Conservation (phyloP, 2,113 vertebrate genomes). For the Salvelinus alpinus region DNA sequence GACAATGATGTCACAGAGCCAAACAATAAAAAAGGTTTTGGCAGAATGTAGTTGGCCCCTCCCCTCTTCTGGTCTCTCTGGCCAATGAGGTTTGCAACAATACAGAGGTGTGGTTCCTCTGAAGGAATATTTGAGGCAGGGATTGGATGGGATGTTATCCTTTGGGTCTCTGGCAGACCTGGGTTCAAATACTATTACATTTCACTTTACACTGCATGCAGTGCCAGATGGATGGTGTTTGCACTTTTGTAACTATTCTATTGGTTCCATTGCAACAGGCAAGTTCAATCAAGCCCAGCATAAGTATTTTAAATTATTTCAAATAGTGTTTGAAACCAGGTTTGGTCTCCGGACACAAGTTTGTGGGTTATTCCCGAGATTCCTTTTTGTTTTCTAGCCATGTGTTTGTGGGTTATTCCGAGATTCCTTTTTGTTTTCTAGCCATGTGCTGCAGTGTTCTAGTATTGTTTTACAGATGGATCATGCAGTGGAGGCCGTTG, state of each 20-base stretch:
- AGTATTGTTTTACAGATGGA: no score
- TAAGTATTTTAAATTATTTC: no score
- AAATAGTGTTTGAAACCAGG: no score
- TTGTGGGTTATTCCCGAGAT: constrained; percentile 13
- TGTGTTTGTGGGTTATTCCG: constrained; percentile 7
- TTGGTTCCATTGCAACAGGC: no score
- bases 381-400: constrained; percentile 35
- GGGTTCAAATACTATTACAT: no score
- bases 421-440: constrained; percentile 41
- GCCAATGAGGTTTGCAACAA: constrained; percentile 47
- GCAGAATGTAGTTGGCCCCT: constrained; percentile 49
- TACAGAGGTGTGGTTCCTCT: constrained; percentile 55
- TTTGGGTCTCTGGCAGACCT: not conserved
- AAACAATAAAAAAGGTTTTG: constrained; percentile 53
- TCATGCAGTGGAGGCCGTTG: no score
- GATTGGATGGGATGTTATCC: constrained; percentile 37
- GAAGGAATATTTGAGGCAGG: constrained; percentile 57
- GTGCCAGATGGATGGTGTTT: no score
- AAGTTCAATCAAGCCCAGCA: no score
- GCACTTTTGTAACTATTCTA: no score
- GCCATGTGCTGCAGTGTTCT: not conserved
- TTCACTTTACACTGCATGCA: no score
- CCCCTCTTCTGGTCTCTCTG: constrained; percentile 1
- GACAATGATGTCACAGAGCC: constrained; percentile 60
- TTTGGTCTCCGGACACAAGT: no score